Base-by-base conservation (phyloP, 2,797 vertebrate genomes). In the Cyclopterus lumpus region DNA sequence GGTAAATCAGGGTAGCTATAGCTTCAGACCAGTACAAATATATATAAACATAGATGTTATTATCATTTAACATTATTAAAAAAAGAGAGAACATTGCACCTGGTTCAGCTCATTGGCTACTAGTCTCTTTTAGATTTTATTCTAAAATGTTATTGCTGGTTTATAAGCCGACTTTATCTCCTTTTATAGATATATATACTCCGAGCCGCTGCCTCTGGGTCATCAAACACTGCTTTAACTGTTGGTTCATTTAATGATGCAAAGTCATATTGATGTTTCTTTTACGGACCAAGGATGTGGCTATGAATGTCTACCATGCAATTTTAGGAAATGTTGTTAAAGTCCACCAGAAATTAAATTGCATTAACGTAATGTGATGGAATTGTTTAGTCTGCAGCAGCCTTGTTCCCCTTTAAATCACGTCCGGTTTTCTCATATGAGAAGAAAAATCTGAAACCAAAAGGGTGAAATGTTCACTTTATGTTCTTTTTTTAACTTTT, bases 1-100 rank as follows among this genome's bases (percentile, higher is more conserved):
- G 4, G 6, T 26, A 1, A 1, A 3, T 36, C 16, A 6, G 11
- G 0, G n/a, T n/a, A n/a, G n/a, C n/a, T n/a, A n/a, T 8, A 1
- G 24, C 72, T 10, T 40, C 20, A 53, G 7, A 34, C 2, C 5
- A 5, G 20, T 40, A 15, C 15, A 26, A 51, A 36, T 36, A 1
- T 3, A 22, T 6, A 9, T 3, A 42, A 34, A 30, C 2, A 57
- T 3, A 28, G 28, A 40, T n/a, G 9, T 58, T n/a, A 40, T 26
- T 24, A 38, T 60, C 24, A 16, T 24, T 53, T 24, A 2, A 26
- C 22, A 14, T n/a, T 14, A 53, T 51, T 51, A 51, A 14, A 53
- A 53, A 26, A 26, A 2, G 1, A 14, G 11, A 49, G 11, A 51
- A 11, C 49, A 51, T 24, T 44, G 42, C 15, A 44, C 6, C 15